Percentiles rank a stretch among this genome's conserved stretches.
phyloP scores from a whole-genome alignment of 2,797 vertebrate genomes.

The Steatocranus sp. region DNA sequence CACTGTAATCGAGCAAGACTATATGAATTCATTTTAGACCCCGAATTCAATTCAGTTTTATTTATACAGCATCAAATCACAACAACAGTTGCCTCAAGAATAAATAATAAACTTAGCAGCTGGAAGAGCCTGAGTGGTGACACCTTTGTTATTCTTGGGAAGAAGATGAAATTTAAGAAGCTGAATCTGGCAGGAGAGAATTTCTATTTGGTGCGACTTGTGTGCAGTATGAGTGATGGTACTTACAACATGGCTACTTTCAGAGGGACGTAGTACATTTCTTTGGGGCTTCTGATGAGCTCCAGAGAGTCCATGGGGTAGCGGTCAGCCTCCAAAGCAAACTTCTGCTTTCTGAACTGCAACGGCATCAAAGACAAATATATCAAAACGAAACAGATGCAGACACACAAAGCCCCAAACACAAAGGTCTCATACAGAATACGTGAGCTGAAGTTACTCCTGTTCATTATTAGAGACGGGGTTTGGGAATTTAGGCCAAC shows the following conservation, averaged over 20 bases:
- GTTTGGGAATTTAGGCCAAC: background rate
- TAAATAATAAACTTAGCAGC: rapidly evolving
- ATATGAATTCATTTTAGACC: background rate
- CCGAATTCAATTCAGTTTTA: background rate
- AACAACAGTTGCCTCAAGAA: background rate
- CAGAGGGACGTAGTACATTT: constrained; percentile 93
- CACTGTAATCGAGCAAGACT: background rate
- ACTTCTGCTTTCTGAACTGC: constrained; percentile 95
- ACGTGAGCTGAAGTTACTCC: rapidly evolving
- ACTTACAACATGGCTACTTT: constrained; percentile 91
- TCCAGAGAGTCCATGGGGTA: constrained; percentile 89
- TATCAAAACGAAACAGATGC: rapidly evolving
- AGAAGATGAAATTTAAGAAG: background rate
- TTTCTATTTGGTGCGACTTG: rapidly evolving
- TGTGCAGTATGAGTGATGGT: background rate
- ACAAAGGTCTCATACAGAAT: background rate
- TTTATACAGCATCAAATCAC: rapidly evolving
- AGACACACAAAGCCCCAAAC: rapidly evolving
- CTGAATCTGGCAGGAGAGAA: background rate
- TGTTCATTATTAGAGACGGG: background rate
- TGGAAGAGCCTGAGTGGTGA: background rate
- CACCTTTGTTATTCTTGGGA: background rate
- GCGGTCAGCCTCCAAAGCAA: constrained; percentile 85
- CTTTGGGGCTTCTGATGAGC: constrained; percentile 89
- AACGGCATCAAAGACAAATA: background rate